These are phyloP conservation scores for Microcebus lehilahytsara DNA, from an alignment of 2,113 vertebrate genomes.

Conservation along the genomic window DNA sequence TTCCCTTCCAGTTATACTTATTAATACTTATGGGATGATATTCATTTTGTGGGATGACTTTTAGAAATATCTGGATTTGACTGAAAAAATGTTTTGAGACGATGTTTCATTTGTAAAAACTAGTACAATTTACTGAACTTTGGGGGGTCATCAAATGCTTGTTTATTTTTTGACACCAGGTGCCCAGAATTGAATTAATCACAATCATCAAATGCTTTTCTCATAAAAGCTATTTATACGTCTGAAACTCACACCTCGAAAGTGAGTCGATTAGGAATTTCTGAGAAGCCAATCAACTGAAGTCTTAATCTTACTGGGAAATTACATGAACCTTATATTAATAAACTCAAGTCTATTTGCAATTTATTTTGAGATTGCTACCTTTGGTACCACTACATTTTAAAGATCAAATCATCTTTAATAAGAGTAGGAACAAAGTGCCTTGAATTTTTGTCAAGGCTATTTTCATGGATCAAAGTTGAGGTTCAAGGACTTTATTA, in stretches of 20 bases:
- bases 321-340: conserved; percentile 18
- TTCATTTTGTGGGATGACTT: conserved; percentile 71
- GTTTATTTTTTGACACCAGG: background rate
- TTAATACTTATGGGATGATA: conserved; percentile 56
- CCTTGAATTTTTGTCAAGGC: background rate
- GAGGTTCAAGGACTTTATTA: background rate
- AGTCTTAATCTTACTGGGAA: conserved; percentile 45
- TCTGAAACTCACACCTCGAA: conserved; percentile 22
- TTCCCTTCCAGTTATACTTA: conserved; percentile 70
- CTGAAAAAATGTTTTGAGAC: conserved; percentile 45
- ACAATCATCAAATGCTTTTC: conserved; percentile 52
- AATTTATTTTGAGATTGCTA: background rate
- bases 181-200: conserved; percentile 15
- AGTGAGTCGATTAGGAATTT: conserved; percentile 28
- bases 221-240: conserved; percentile 55
- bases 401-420: conserved; percentile 18
- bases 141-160: background rate
- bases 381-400: background rate
- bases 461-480: background rate
- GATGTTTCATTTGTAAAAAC: conserved; percentile 46
- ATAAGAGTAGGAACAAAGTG: background rate
- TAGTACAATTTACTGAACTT: conserved; percentile 56
- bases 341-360: background rate
- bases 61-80: conserved; percentile 38
- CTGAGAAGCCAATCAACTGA: background rate